Evolutionary conservation across 2,797 vertebrate genomes (phyloP), one percentile per base, ranked within the genome.

Genomic region (Coregonus suidteri): DNA sequence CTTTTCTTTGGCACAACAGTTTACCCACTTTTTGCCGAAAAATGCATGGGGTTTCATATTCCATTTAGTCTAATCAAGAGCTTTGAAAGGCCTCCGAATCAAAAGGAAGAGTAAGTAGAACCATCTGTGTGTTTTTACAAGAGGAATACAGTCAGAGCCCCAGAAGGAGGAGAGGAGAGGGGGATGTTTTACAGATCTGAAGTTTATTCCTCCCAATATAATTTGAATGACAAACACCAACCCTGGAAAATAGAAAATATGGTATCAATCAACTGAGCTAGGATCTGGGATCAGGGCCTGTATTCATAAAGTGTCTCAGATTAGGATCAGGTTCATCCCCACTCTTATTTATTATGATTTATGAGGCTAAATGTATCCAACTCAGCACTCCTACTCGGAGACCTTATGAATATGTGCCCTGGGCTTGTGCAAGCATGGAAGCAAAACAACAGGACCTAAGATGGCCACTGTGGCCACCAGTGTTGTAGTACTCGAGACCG

Each of bases 51-150:
- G 83, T 86, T 90, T 88, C 74, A 88, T 88, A 84, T 89, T 89
- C 81, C 78, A 88, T 92, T 88, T 77, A 80, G 75, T 87, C 73
- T 82, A 92, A 92, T 93, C 84, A 90, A 87, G 83, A 75, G 76
- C 71, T 80, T 85, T 86, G 84, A 83, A 71, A 83, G 77, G 82
- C 81, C 85, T 77, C 73, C 79, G 72, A 86, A 79, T 79, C 81
- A 86, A 85, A 78, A 84, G 66, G 70, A 79, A 82, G 74, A 89
- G 83, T 87, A 82, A 92, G 76, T 82, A 80, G 71, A 91, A 89
- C 81, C 91, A 92, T 89, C 78, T 92, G 90, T 91, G 89, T 88
- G 80, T 85, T 82, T 87, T 87, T 86, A 89, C 86, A 84, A 87
- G 82, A 81, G 71, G 81, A 76, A 74, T 77, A 88, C 78, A 67